Evolutionary conservation across 1,140 invertebrate species (phyloP).

Genomic region (Leptoteleia sp.): DNA sequence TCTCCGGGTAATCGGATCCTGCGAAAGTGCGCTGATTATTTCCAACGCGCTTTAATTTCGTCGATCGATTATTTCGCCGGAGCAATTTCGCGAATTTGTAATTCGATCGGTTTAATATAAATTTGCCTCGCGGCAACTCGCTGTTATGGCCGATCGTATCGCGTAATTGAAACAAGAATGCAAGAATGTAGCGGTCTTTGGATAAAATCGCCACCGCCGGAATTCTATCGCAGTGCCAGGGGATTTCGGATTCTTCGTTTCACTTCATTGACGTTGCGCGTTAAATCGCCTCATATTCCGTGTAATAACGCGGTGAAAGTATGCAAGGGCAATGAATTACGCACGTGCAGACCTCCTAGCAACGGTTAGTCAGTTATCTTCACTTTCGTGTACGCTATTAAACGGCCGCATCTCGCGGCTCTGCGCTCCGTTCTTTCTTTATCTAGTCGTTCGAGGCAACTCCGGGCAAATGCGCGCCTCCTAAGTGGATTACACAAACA

Average conservation of each 20-base stretch:
- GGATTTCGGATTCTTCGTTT: slow-evolving; percentile 42
- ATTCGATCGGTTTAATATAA: background rate
- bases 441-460: slow-evolving; percentile 29
- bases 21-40: background rate
- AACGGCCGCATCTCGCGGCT: slow-evolving; percentile 18
- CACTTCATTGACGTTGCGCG: slow-evolving; percentile 42
- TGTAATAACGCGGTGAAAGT: slow-evolving; percentile 70
- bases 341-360: slow-evolving; percentile 58
- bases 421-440: slow-evolving; percentile 8
- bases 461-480: slow-evolving; percentile 2
- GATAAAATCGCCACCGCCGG: too few species aligned
- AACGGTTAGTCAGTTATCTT: slow-evolving; percentile 64
- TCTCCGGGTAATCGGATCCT: slow-evolving; percentile 20
- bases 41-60: too few species aligned
- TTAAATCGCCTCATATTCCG: slow-evolving; percentile 45
- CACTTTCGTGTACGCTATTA: slow-evolving; percentile 63
- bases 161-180: background rate
- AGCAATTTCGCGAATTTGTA: background rate
- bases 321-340: slow-evolving; percentile 70
- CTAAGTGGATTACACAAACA: slow-evolving; percentile 10
- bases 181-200: background rate
- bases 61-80: too few species aligned
- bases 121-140: too few species aligned
- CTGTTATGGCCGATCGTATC: too few species aligned
- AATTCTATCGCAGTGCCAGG: too few species aligned